Percentiles rank a stretch among this genome's conserved stretches.
phyloP scores from a whole-genome alignment of 2,797 vertebrate species.

The Gallirallus australis region DNA sequence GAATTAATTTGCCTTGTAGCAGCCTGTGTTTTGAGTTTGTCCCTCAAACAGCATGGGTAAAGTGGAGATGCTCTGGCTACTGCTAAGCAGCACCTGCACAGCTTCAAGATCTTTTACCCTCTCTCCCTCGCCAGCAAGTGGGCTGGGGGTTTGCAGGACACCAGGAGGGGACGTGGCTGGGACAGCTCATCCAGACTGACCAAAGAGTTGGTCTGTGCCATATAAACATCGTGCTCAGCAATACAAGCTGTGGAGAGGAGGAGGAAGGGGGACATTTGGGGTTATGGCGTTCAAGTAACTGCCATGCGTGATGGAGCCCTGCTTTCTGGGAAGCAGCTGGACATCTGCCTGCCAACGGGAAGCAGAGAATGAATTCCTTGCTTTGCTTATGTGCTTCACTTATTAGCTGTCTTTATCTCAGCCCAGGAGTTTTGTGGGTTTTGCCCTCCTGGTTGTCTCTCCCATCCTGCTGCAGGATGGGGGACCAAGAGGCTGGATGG shows the following conservation, averaged over 20 bases:
- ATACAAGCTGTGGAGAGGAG: neutral
- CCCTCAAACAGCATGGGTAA: neutral
- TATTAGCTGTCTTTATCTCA: neutral
- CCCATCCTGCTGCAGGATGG: neutral
- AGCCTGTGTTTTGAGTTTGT: neutral
- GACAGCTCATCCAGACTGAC: neutral
- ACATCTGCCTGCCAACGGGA: neutral
- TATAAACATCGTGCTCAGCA: rapidly evolving
- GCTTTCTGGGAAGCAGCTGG: neutral
- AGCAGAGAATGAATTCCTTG: neutral
- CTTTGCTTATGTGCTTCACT: neutral
- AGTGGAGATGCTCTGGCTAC: neutral
- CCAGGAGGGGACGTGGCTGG: rapidly evolving
- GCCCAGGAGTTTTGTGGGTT: neutral
- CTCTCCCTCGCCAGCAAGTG: neutral
- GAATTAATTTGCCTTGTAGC: neutral
- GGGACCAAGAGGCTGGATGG: neutral
- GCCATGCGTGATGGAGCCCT: rapidly evolving
- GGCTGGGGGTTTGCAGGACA: neutral
- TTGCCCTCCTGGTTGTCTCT: neutral
- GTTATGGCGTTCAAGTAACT: rapidly evolving
- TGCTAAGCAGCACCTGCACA: neutral
- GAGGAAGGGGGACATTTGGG: rapidly evolving
- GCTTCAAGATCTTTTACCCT: neutral
- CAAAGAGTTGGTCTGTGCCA: too few relatives aligned